phyloP scores from a whole-genome alignment of 2,113 vertebrate genomes.

The Albula goreensis region DNA sequence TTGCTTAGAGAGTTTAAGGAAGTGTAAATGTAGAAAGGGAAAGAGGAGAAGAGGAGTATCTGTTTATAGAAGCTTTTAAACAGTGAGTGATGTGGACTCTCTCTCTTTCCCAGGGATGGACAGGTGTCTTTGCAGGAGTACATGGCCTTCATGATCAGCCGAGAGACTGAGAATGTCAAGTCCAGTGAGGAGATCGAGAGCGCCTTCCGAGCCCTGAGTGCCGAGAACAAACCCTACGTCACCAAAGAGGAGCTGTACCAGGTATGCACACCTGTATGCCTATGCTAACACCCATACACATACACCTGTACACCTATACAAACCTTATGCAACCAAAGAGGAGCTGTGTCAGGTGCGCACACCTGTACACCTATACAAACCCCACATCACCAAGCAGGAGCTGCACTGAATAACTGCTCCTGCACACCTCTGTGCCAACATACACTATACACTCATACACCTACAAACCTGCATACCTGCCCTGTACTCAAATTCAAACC shows the following conservation, averaged over 20 bases:
- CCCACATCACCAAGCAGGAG: too few species aligned
- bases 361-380: neutral
- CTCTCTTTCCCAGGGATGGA: conserved; percentile 78
- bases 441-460: too few species aligned
- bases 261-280: conserved; percentile 55
- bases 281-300: too few species aligned
- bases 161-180: conserved; percentile 96
- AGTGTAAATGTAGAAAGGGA: too few species aligned
- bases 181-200: conserved; percentile 98
- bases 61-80: neutral
- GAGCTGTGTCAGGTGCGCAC: conserved; percentile 89
- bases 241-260: conserved; percentile 98
- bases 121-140: conserved; percentile 97
- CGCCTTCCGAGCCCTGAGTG: conserved; percentile 94
- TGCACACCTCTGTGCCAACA: too few species aligned
- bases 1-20: too few species aligned
- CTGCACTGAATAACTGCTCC: too few species aligned
- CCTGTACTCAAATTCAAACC: conserved; percentile 69
- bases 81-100: neutral
- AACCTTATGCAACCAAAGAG: conserved; percentile 97
- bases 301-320: too few species aligned
- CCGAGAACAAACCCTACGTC: conserved; percentile 92
- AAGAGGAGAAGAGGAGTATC: too few species aligned
- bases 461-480: too few species aligned
- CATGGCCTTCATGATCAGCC: conserved; percentile 99